A percentile compares a stretch with the other conserved stretches of the same genome.
phyloP scores from a whole-genome alignment of 2,888 invertebrate genomes.

The Ptilodon capucinus region DNA sequence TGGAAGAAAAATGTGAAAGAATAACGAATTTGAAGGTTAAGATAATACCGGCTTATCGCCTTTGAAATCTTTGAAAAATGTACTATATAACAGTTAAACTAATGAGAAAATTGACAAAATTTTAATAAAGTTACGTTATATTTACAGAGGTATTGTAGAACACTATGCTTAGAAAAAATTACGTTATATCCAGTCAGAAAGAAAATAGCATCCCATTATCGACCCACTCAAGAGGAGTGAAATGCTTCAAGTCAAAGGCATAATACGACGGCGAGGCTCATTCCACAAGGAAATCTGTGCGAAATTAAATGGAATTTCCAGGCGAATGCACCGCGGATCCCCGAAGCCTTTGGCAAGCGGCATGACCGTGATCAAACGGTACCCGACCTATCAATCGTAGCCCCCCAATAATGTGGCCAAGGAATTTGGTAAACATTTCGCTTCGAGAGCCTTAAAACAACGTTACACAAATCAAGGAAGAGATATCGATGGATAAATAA shows the following conservation, averaged over 20 bases:
- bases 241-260: conserved; percentile 8
- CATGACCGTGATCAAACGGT: conserved; percentile 55
- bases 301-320: conserved; percentile 72
- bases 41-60: background rate
- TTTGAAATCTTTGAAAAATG: no score
- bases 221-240: background rate
- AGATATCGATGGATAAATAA: no score
- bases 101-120: no score
- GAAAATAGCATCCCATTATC: background rate
- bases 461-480: background rate
- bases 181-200: no score
- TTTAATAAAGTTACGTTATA: no score
- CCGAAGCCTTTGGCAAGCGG: conserved; percentile 54
- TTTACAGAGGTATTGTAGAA: no score
- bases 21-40: background rate
- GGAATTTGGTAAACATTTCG: background rate
- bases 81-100: no score
- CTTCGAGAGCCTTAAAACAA: background rate
- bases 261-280: conserved; percentile 25
- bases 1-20: conserved; percentile 8
- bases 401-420: conserved; percentile 15
- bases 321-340: conserved; percentile 55
- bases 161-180: no score
- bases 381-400: conserved; percentile 6
- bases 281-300: conserved; percentile 45